Base-by-base conservation (phyloP, 1,140 invertebrate species). In the Apis dorsata region DNA sequence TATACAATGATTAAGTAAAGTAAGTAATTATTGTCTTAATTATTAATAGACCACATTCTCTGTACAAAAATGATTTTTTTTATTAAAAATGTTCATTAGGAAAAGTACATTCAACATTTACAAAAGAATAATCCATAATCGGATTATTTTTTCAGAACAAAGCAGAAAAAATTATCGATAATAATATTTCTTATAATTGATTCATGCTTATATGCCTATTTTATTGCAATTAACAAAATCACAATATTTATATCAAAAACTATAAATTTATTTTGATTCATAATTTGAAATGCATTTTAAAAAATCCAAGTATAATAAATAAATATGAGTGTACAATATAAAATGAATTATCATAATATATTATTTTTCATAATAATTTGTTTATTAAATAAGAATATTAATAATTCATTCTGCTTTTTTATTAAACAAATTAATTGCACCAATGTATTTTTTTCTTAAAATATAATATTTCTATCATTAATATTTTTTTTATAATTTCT, bases 1-100 rank as follows among this genome's bases (percentile, higher is more conserved):
- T 55, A 28, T 28, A 17, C 0, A 34, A 73, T n/a, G 5, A 44
- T 44, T 44, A 59, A 59, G n/a, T 17, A 55, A 44, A 4, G n/a
- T n/a, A n/a, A n/a, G n/a, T 15, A 9, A 19, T 70, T 15, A 17
- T 70, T 44, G 0, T 17, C 8, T 17, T 49, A 11, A 0, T 9
- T 8, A 66, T 66, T 53, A 1, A 24, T 17, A 21, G 9, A n/a
- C 57, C 28, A 12, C 51, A 44, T 17, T 15, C 24, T 70, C 84
- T 88, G 83, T 92, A 92, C 66, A 86, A 92, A 92, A 92, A 85
- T 86, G 84, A 82, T 44, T 19, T 13, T 72, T 53, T 92, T 92
- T 93, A 92, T 93, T 92, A 91, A 91, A 93, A 92, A 90, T 81
- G 86, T 83, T 85, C 59, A 77, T 88, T 91, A 90, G 72, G 80